Base-by-base conservation (phyloP, 2,888 invertebrate species). In the Phorcus lineatus region DNA sequence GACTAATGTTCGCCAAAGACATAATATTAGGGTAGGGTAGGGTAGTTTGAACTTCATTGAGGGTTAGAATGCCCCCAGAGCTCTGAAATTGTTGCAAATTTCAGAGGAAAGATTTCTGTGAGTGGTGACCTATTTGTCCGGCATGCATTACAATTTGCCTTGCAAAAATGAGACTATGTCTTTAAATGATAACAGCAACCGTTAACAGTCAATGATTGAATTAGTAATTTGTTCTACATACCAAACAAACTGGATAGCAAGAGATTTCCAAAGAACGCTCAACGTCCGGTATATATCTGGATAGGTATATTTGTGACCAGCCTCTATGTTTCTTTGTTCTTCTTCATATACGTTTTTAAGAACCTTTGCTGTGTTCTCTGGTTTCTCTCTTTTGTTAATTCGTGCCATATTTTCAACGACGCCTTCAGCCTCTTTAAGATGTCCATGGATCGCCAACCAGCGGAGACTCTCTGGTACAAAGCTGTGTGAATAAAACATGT, bases 391-490 rank as follows among this genome's bases (percentile, higher is more conserved):
- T 17, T 81, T 77, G 78, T 88, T 88, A 55, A 77, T 80, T 13
- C 22, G 57, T 0, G 86, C 83, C 24, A 84, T 81, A 40, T 76
- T 82, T 28, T 82, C 47, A n/a, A 85, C 22, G 2, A 84, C 57
- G n/a, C 22, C 19, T 77, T 84, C 80, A 0, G 86, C 83, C 54
- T 84, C 80, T 9, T 81, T 74, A 16, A 80, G 79, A 53, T 79
- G 80, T 19, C 80, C 77, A 7, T 86, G 77, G 17, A 81, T 74
- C 4, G 86, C 66, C 36, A 88, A 79, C 88, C 88, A 88, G 31
- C 88, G 67, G 7, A 85, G 62, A 24, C 86, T 86, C 75, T 88
- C 88, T 1, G 87, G 87, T 16, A 88, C 74, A 13, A 84, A n/a
- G 79, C 88, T 88, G 77, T 0, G 74, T 82, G 13, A 13, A 6